Percentiles rank a stretch among this genome's conserved stretches.
phyloP scores from a whole-genome alignment of 37 sponge, comb jelly and placozoan genomes.

The Ephydatia muelleri region DNA sequence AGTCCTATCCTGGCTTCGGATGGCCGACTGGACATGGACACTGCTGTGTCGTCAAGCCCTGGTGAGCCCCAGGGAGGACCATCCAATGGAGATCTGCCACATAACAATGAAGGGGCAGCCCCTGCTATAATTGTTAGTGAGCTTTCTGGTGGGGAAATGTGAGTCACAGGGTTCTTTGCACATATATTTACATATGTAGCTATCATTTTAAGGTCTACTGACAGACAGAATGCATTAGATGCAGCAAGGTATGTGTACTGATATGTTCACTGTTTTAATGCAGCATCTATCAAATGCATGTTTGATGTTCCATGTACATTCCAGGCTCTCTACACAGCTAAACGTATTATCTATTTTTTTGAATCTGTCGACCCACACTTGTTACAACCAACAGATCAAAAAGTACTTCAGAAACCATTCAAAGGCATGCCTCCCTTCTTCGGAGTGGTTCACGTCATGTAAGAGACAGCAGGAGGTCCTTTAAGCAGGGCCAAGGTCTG shows the following conservation, averaged over 20 bases:
- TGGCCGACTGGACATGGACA: neutral
- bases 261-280: too few species aligned
- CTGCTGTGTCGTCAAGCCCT: too few species aligned
- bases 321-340: neutral
- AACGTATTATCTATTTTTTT: too few species aligned
- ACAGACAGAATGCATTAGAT: neutral
- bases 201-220: neutral
- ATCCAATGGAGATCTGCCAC: neutral
- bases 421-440: neutral
- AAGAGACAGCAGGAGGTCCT: neutral
- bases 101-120: neutral
- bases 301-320: too few species aligned
- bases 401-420: neutral
- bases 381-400: neutral
- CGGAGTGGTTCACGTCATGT: neutral
- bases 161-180: neutral
- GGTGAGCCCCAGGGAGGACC: too few species aligned
- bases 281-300: too few species aligned
- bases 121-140: neutral
- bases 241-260: too few species aligned
- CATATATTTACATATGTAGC: neutral
- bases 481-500: neutral
- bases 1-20: neutral
- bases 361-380: neutral
- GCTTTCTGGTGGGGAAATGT: neutral